Evolutionary conservation across 2,113 vertebrate genomes (phyloP), one percentile per base, ranked within the genome.

Genomic region (Nestor notabilis): DNA sequence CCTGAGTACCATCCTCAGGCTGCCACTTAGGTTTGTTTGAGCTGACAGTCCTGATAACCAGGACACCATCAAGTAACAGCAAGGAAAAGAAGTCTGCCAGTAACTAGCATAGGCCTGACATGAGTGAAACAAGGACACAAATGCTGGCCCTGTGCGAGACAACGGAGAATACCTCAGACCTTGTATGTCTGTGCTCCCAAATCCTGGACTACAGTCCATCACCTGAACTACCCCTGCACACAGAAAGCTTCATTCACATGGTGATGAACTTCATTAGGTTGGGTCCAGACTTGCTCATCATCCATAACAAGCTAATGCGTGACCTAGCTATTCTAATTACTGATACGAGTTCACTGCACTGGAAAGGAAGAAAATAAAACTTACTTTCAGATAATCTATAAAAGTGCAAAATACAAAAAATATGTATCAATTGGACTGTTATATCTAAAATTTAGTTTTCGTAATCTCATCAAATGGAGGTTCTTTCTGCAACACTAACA

Each of bases 141-240:
- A 47, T 0, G 0, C 50, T 64, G 68, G 60, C 52, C 68, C 77
- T 60, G 35, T 1, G 3, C 3, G 23, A 29, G 84, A 69, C 43
- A 69, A 47, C 1, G 0, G 47, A 74, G 3, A 58, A 39, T 3
- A 12, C 20, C 50, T 5, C 27, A 55, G 4, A 72, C 24, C 8
- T 10, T 12, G 4, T 6, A 7, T 2, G 13, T 46, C 64, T 15
- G 1, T 1, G 52, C 33, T 79, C 33, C 52, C 39, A 43, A 2
- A 2, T 66, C 46, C 50, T 29, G 39, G 52, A 77, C 63, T 1
- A n/a, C n/a, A 52, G 12, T 4, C 44, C 49, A 65, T 41, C 53
- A 76, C 49, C 66, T 83, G 55, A 61, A 25, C 64, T 15, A 28
- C 17, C 79, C 77, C 46, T 75, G 72, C 72, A 81, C 21, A 9